Evolutionary conservation across 2,888 invertebrate species (phyloP).

Genomic region (Tigriopus californicus): DNA sequence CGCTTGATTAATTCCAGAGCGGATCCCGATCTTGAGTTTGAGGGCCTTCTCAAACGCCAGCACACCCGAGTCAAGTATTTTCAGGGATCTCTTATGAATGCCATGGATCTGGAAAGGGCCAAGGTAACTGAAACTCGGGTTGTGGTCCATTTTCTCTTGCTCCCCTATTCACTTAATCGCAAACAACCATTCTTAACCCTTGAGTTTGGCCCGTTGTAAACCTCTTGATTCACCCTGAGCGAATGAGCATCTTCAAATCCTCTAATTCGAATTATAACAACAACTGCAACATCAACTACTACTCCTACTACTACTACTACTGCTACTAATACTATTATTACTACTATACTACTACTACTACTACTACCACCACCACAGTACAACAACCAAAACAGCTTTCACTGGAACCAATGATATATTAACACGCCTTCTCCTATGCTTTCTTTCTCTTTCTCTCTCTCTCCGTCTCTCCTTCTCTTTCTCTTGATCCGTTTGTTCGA

Average conservation of each 20-base stretch:
- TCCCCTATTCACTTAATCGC: neutral
- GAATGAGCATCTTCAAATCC: too few relatives aligned
- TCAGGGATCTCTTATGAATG: constrained; percentile 99
- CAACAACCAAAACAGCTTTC: constrained; percentile 13
- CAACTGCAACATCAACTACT: too few relatives aligned
- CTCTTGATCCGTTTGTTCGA: constrained; percentile 14
- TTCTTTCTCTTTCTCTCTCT: neutral
- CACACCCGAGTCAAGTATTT: constrained; percentile 99
- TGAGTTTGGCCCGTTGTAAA: too few relatives aligned
- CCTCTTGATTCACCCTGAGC: too few relatives aligned
- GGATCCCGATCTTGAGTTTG: constrained; percentile 98
- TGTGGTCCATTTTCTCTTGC: neutral
- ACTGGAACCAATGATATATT: constrained; percentile 14
- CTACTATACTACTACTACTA: too few relatives aligned
- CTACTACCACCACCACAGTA: too few relatives aligned
- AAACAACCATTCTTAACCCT: neutral
- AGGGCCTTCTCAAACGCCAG: constrained; percentile 99
- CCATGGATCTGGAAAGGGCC: constrained; percentile 98
- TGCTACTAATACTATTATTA: too few relatives aligned
- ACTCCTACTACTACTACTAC: too few relatives aligned
- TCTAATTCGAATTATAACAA: too few relatives aligned
- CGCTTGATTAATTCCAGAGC: constrained; percentile 45
- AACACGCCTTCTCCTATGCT: constrained; percentile 1
- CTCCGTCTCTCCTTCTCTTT: neutral
- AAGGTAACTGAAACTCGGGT: constrained; percentile 47